A percentile compares a stretch with the other conserved stretches of the same genome.
Conservation (phyloP, 2,113 vertebrate species). For the Protomyctophum bolini region DNA sequence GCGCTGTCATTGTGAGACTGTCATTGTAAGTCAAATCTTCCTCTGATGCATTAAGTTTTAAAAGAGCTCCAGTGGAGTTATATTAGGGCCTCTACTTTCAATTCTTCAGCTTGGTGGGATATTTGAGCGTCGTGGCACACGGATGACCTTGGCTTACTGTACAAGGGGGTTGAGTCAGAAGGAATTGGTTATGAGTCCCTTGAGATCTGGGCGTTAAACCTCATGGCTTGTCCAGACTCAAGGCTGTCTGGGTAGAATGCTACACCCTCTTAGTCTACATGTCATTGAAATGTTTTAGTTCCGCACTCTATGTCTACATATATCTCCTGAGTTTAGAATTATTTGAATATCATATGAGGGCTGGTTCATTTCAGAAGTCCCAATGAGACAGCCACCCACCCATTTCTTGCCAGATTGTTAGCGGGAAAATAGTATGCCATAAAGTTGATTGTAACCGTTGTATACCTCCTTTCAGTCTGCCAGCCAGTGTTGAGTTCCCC, state of each 20-base stretch:
- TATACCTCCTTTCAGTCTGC: slow-evolving; percentile 12
- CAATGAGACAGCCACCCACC: not conserved
- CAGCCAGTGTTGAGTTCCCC: slow-evolving; percentile 14
- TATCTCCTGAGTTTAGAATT: not conserved
- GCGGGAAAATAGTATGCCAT: slow-evolving; percentile 12
- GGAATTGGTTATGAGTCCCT: not conserved
- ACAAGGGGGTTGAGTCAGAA: not conserved
- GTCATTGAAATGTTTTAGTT: slow-evolving; percentile 15
- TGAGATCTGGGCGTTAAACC: not conserved
- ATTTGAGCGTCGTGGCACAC: not conserved
- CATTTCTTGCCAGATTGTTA: not conserved
- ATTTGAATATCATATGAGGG: slow-evolving; percentile 5
- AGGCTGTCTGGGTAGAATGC: slow-evolving; percentile 1
- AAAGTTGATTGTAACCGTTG: slow-evolving; percentile 17
- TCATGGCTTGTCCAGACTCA: slow-evolving; percentile 6
- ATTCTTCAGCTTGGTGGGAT: not conserved
- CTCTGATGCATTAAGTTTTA: not conserved
- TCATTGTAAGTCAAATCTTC: not conserved
- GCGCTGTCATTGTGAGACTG: too few species aligned
- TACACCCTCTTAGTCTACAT: not conserved
- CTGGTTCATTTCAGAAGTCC: slow-evolving; percentile 14
- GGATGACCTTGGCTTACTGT: too few species aligned
- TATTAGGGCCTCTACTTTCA: not conserved
- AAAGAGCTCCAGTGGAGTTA: not conserved
- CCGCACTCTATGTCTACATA: slow-evolving; percentile 4